Evolutionary conservation across 2,888 invertebrate species (phyloP).

Genomic region (Anarsia innoxiella): DNA sequence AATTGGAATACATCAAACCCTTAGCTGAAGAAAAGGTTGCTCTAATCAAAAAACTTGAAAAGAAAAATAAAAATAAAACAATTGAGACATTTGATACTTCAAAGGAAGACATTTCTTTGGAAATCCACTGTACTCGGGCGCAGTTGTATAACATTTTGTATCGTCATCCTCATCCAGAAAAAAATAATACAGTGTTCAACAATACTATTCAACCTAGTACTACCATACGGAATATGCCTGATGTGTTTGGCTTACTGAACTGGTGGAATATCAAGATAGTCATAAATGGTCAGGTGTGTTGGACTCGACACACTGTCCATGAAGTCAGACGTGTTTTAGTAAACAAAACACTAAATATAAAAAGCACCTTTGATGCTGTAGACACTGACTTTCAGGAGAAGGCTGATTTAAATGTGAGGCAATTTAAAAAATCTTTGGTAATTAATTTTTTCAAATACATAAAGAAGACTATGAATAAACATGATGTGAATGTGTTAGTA

Average conservation of each 20-base stretch:
- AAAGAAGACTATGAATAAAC: no score
- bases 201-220: constrained; percentile 19
- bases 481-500: no score
- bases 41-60: constrained; percentile 15
- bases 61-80: constrained; percentile 10
- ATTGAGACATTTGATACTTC: constrained; percentile 10
- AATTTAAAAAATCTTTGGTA: no score
- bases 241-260: constrained; percentile 30
- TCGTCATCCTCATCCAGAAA: constrained; percentile 27
- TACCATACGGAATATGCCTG: constrained; percentile 19
- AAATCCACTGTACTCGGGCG: constrained; percentile 32
- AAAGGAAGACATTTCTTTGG: constrained; percentile 30
- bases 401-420: no score
- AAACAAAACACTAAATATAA: constrained; percentile 30
- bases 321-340: constrained; percentile 29
- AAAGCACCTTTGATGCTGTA: no score
- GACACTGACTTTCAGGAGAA: no score
- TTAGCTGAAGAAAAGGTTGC: constrained; percentile 29
- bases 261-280: constrained; percentile 33
- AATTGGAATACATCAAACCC: constrained; percentile 30
- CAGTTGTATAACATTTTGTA: constrained; percentile 38
- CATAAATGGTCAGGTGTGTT: no score
- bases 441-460: constrained; percentile 17
- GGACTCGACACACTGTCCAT: no score
- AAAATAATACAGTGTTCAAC: constrained; percentile 39